Evolutionary conservation across 1,140 invertebrate genomes (phyloP).

Genomic region (Drosophila pallidifrons): DNA sequence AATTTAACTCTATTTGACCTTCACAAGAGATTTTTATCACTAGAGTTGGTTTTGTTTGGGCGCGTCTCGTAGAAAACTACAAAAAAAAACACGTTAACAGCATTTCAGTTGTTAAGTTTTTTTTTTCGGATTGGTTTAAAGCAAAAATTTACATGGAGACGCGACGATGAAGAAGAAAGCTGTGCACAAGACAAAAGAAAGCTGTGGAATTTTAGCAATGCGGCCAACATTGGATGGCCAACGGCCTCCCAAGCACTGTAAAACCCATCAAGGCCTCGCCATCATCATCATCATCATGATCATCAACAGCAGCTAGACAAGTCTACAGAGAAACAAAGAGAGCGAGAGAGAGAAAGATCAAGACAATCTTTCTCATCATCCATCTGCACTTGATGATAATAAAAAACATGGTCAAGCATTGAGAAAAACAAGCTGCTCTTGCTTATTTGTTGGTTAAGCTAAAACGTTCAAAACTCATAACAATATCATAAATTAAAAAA

Average conservation of each 20-base stretch:
- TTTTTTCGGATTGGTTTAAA: background rate
- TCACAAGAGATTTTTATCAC: constrained; percentile 36
- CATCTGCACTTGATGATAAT: background rate
- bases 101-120: constrained; percentile 1
- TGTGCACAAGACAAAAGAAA: constrained; percentile 65
- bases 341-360: background rate
- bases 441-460: constrained; percentile 18
- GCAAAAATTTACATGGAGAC: constrained; percentile 61
- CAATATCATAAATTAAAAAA: constrained; percentile 55
- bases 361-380: background rate
- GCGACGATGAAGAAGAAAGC: constrained; percentile 52
- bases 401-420: constrained; percentile 5
- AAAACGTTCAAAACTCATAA: constrained; percentile 19
- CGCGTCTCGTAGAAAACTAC: constrained; percentile 28
- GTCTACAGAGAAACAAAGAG: constrained; percentile 22
- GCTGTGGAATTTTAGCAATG: constrained; percentile 79
- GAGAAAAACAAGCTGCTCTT: constrained; percentile 7
- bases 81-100: constrained; percentile 2
- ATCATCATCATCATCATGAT: constrained; percentile 6
- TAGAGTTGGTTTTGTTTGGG: constrained; percentile 38
- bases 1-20: constrained; percentile 54
- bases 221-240: constrained; percentile 67
- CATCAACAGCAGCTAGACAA: constrained; percentile 38
- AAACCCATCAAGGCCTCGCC: constrained; percentile 18
- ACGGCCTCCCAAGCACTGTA: constrained; percentile 37